phyloP scores from a whole-genome alignment of 2,797 vertebrate species.

The Emydoidea blandingii region DNA sequence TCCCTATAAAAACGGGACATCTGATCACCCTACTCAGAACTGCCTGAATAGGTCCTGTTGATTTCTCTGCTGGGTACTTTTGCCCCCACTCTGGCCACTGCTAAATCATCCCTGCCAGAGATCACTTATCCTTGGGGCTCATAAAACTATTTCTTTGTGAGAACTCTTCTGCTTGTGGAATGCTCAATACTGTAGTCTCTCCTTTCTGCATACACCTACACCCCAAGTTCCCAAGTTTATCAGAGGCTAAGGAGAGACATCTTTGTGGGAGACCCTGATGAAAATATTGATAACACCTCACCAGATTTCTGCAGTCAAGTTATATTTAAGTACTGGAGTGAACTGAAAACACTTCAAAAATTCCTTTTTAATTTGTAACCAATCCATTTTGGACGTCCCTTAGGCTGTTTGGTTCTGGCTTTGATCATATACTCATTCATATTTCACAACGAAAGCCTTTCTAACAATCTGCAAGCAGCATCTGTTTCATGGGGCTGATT shows the following conservation, averaged over 20 bases:
- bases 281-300: background rate
- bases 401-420: too few relatives aligned
- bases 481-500: conserved; percentile 59
- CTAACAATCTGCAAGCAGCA: conserved; percentile 51
- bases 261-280: background rate
- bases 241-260: background rate
- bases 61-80: background rate
- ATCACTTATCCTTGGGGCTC: background rate
- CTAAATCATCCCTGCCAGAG: background rate
- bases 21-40: background rate
- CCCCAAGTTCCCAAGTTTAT: background rate
- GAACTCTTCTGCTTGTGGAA: background rate
- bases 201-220: rapidly evolving
- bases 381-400: conserved; percentile 56
- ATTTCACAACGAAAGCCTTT: conserved; percentile 59
- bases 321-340: background rate
- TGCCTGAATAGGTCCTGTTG: background rate
- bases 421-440: conserved; percentile 32
- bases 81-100: background rate
- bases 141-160: background rate
- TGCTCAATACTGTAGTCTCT: background rate
- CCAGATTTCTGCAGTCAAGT: background rate
- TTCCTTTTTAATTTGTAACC: conserved; percentile 62
- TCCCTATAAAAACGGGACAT: too few relatives aligned
- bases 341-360: conserved; percentile 3